Conservation (phyloP, 2,113 vertebrate genomes). For the Dolichotis patagonum region DNA sequence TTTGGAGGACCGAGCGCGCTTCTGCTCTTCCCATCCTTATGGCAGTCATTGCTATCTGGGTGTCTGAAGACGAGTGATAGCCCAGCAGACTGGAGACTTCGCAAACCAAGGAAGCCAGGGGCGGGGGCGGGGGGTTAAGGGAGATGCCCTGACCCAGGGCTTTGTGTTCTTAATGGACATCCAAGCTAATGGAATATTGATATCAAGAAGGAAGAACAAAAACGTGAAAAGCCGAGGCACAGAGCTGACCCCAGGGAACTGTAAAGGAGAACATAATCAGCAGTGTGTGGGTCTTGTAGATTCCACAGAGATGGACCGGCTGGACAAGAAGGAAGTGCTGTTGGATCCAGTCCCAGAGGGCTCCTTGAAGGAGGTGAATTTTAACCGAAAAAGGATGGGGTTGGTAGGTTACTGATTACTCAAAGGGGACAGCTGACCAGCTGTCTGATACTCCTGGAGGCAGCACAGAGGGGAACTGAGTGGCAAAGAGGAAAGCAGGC, state of each 20-base stretch:
- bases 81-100: not conserved
- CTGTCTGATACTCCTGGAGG: accelerated
- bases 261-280: not conserved
- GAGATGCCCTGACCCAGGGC: not conserved
- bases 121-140: not conserved
- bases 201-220: not conserved
- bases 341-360: not conserved
- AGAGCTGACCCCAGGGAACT: not conserved
- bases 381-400: not conserved
- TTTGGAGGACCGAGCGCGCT: not conserved
- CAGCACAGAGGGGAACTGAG: not conserved
- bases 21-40: not conserved
- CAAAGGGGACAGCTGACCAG: not conserved
- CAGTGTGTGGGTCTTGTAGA: not conserved
- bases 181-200: not conserved
- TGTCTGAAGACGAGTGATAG: not conserved
- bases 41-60: not conserved
- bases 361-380: conserved; percentile 28
- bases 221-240: not conserved
- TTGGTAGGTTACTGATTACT: not conserved
- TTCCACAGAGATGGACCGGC: not conserved
- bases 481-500: not conserved
- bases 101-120: not conserved
- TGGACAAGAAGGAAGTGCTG: not conserved
- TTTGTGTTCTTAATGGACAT: conserved; percentile 17